Base-by-base conservation (phyloP, 1,140 invertebrate species). In the Tetragnatha versicolor region DNA sequence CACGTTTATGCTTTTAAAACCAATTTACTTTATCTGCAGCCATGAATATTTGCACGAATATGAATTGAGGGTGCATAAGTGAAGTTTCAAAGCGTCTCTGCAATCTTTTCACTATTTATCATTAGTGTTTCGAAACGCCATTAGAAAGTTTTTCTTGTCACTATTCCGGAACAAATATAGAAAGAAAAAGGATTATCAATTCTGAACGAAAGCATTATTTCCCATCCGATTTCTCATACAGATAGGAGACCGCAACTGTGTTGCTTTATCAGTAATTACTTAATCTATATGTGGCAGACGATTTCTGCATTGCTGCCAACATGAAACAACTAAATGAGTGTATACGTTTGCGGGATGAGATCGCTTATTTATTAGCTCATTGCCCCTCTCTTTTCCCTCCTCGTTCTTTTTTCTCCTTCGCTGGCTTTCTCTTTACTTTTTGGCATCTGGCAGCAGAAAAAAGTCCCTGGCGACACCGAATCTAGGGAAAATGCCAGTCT, bases 221-320 rank as follows among this genome's bases (percentile, higher is more conserved):
- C 39, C 33, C 17, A n/a, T 61, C 22, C 60, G 31, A 29, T 68
- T 49, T 29, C 22, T 51, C 47, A 20, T 68, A 33, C 10, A 49
- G 45, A 68, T 68, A 49, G 20, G 22, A 37, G 47, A 4, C 27
- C 51, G 17, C 17, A 42, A 42, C 9, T 39, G 25, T 20, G 42
- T 68, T 49, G 29, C 37, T 70, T 70, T 55, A 70, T 70, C 68
- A 39, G 68, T 55, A 70, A 70, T 70, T 70, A 70, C 49, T 55
- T 70, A 70, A 55, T 70, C 68, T 55, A 55, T 70, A 55, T 70
- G 68, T 70, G 29, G 29, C 31, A 35, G 22, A 27, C 33, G 20
- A 70, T 55, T 35, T 70, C 33, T n/a, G 27, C 2, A 47, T 49
- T 27, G 49, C 12, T 70, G 68, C 51, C 68, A 55, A 20, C n/a